These are phyloP conservation scores for Quadriops clusia DNA, from an alignment of 2,888 invertebrate species.

Conservation along the genomic window DNA sequence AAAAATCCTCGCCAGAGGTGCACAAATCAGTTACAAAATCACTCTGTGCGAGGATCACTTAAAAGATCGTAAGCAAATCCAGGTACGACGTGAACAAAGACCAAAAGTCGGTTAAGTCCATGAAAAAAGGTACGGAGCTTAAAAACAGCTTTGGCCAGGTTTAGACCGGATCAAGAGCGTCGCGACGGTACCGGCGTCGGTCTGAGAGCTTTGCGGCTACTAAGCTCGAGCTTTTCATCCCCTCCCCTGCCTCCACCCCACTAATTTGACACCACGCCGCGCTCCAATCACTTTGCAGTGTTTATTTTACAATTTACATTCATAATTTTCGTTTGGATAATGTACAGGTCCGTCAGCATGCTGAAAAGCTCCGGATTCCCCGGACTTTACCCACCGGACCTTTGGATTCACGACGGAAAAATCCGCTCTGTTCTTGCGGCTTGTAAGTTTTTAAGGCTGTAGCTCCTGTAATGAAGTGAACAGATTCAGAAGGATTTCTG, in stretches of 20 bases:
- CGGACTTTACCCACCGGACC: background rate
- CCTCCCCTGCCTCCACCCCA: slow-evolving; percentile 21
- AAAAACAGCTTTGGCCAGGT: slow-evolving; percentile 38
- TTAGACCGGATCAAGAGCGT: slow-evolving; percentile 39
- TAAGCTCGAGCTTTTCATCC: slow-evolving; percentile 32
- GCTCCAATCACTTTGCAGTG: slow-evolving; percentile 30
- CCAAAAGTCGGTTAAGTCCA: slow-evolving; percentile 37
- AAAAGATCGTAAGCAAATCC: slow-evolving; percentile 34
- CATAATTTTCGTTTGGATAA: slow-evolving; percentile 4
- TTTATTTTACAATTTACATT: slow-evolving; percentile 35
- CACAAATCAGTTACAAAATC: slow-evolving; percentile 37
- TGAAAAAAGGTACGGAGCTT: slow-evolving; percentile 37
- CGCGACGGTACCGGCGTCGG: slow-evolving; percentile 38
- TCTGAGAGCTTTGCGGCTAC: slow-evolving; percentile 38
- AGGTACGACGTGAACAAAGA: slow-evolving; percentile 37
- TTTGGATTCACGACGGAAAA: slow-evolving; percentile 1
- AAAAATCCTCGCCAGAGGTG: slow-evolving; percentile 19
- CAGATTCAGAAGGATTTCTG: slow-evolving; percentile 17
- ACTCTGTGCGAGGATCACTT: slow-evolving; percentile 30
- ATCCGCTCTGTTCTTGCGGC: slow-evolving; percentile 8
- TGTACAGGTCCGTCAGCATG: slow-evolving; percentile 10
- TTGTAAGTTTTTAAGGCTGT: slow-evolving; percentile 1
- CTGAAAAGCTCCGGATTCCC: slow-evolving; percentile 7
- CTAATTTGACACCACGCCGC: slow-evolving; percentile 32
- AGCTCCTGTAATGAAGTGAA: slow-evolving; percentile 12